Base-by-base conservation (phyloP, 1,140 invertebrate genomes). In the Drosophila virilis region DNA sequence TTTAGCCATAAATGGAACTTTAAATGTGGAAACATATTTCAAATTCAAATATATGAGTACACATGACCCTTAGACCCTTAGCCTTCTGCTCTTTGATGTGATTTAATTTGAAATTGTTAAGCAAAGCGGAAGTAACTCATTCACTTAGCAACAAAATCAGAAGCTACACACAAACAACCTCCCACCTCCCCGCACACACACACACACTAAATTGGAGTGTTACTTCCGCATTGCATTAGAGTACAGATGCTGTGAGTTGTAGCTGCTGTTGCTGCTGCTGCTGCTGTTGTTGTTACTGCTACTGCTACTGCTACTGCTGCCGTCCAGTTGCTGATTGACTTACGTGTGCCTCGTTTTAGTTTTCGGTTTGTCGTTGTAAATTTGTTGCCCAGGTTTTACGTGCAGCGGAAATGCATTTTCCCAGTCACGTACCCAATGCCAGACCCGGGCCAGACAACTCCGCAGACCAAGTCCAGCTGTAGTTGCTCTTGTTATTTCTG, bases 81-180 rank as follows among this genome's bases (percentile, higher is more conserved):
- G 37, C 17, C 15, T 38, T 38, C 28, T 70, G 54, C 37, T 8
- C 40, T 42, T 45, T 57, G 76, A 79, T 88, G 73, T 74, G 77
- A 80, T 88, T 88, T 88, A 74, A 88, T 88, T 88, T 77, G 74
- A 88, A 88, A 88, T 83, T 88, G 83, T 88, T 88, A 71, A 78
- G 70, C 77, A 71, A 88, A 83, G 69, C 83, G 83, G 83, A 88
- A 77, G 83, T 80, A 88, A 88, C 83, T 82, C 83, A 88, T 88
- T 88, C 83, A 80, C 83, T 88, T 88, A 88, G 79, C 73, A 88
- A 77, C 78, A 81, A 86, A 82, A 86, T 86, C 82, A 86, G 78
- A 62, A 65, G 74, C 74, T 77, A 70, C 72, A 50, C 65, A 48
- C 50, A 50, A 38, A 57, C 13, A 38, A 10, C 22, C 4, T 28